Base-by-base conservation (phyloP, 2,888 invertebrate genomes). In the Laothoe populi region DNA sequence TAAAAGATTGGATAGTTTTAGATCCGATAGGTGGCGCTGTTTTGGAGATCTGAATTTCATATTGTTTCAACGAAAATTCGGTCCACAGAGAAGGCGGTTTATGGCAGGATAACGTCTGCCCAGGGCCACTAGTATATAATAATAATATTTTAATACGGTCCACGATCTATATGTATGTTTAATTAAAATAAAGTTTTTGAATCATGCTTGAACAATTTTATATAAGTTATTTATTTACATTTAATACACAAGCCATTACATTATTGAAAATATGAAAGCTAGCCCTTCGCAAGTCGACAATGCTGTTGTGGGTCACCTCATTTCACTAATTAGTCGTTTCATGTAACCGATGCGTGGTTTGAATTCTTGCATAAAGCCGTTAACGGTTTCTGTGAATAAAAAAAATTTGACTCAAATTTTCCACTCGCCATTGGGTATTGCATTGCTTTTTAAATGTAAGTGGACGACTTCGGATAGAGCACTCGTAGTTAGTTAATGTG, bases 361-460 rank as follows among this genome's bases (percentile, higher is more conserved):
- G 62, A 48, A 26, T 38, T 40, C 63, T 67, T 66, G 57, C 26
- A 62, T 64, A 68, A 71, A 74, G 75, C 66, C 66, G 72, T 78
- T 75, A 75, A 75, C 66, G 71, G 68, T 68, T 79, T 78, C 75
- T 67, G 63, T 65, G 76, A 76, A 79, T 72, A 70, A 68, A 70
- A 79, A 62, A 65, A 64, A 61, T 64, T 59, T 49, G 57, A 21
- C 60, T 53, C 42, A 57, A 68, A 63, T 66, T 66, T 67, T 67
- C 64, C 63, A 65, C 60, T 58, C 42, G 58, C 53, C 40, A 59
- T 69, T 63, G 65, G 66, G 60, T 59, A 64, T 63, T 65, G 63
- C 42, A 42, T 44, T 60, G 40, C 61, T 66, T 66, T 66, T 63
- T 53, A 16, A 26, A 24, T 61, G 62, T 73, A 62, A 63, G 57